Evolutionary conservation across 2,888 invertebrate genomes (phyloP), one percentile per base, ranked within the genome.

Genomic region (Nesidiocoris tenuis): DNA sequence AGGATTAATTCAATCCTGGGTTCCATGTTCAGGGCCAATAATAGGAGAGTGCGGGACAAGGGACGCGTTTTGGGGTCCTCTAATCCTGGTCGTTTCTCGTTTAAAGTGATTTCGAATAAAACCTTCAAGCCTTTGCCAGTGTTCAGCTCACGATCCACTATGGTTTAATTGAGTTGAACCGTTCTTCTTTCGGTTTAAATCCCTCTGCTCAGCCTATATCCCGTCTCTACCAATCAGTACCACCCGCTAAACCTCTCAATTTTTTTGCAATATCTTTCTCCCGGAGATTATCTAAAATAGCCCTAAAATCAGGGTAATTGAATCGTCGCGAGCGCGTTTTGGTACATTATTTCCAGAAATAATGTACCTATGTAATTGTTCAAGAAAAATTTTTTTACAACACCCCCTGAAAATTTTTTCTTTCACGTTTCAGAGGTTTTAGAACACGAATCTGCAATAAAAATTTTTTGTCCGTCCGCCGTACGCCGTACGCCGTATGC

Each of bases 61-160:
- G 61, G 54, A 61, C 61, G 72, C 61, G 72, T 72, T 72, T 61
- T n/a, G 16, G 24, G 39, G 39, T 7, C 12, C 72, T 39, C 61
- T 61, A 72, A 72, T 72, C 72, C 72, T 3, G 61, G 72, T 63
- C 72, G 72, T 72, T 72, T 72, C 61, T 72, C 72, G 72, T 72
- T 61, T 72, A 72, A 72, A 72, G 61, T 63, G 63, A 72, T 72
- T 72, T 54, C 72, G 61, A 61, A 63, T 72, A 72, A 72, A 61
- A 72, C 72, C 72, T 61, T 72, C 63, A 61, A 63, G 61, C 72
- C 18, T 23, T 56, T 54, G 12, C 2, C 5, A 2, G 39, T 39
- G 39, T 39, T 39, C 39, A 3, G 39, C 12, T 39, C 12, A 39
- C 39, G 39, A 39, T 39, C 39, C 39, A 12, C 59, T 23, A 17